These are phyloP conservation scores for Lissocephala sabroskyi DNA, from an alignment of 2,888 invertebrate genomes.

Conservation along the genomic window DNA sequence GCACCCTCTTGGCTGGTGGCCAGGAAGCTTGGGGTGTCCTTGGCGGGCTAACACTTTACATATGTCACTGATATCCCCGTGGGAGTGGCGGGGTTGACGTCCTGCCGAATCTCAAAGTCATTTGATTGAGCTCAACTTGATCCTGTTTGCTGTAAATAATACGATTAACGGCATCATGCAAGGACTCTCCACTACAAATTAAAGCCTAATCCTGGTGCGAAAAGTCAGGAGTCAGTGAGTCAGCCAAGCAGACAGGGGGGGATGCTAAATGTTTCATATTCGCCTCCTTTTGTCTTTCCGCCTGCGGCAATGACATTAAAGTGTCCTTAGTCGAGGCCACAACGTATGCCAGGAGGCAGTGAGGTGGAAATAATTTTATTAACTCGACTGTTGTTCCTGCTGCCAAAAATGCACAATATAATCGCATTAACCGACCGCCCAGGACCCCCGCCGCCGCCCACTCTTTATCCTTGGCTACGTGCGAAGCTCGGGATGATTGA, in stretches of 20 bases:
- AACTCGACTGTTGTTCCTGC: conserved; percentile 44
- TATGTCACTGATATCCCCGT: conserved; percentile 73
- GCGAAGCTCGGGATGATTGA: conserved; percentile 28
- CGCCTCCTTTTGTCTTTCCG: conserved; percentile 39
- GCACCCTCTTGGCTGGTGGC: conserved; percentile 64
- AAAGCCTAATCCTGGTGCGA: conserved; percentile 55
- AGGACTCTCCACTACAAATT: conserved; percentile 45
- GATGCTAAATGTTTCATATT: conserved; percentile 11
- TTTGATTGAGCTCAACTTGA: conserved; percentile 57
- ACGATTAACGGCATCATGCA: conserved; percentile 70
- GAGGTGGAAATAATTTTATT: conserved; percentile 68
- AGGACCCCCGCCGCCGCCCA: not conserved
- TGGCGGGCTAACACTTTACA: conserved; percentile 71
- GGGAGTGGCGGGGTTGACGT: conserved; percentile 60
- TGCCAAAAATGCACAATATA: conserved; percentile 64
- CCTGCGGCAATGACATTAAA: conserved; percentile 39
- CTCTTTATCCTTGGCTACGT: conserved; percentile 33
- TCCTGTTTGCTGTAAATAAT: conserved; percentile 73
- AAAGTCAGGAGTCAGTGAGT: conserved; percentile 19
- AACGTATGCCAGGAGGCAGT: conserved; percentile 61
- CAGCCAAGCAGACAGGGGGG: not conserved
- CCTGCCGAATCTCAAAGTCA: conserved; percentile 59
- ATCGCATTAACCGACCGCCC: conserved; percentile 49
- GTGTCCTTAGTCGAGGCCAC: conserved; percentile 38
- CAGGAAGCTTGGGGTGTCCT: too few species aligned